Evolutionary conservation across 2,888 invertebrate species (phyloP), one percentile per base, ranked within the genome.

Genomic region (Leptopilina drosophilae): DNA sequence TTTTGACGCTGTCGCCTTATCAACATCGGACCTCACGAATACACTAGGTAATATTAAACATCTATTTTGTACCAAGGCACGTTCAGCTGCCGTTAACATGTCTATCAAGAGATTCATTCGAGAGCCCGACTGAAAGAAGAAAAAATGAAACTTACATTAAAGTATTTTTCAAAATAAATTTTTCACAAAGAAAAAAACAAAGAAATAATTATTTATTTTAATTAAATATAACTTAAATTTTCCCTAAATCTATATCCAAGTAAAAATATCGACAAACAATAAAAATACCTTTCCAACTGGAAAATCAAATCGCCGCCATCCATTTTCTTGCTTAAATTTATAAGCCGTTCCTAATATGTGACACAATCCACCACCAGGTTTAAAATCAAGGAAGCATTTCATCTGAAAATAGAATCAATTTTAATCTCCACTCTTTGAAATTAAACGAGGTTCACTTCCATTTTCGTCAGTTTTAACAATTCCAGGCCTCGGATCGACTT

Each of bases 271-370:
- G 75, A 15, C 49, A 64, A 8, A 42, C 0, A 40, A 26, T 66
- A 14, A 15, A 40, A 62, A 81, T 94, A 95, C 95, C 94, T 95
- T 95, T 93, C 95, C 95, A 92, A 96, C 95, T 92, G 96, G 96
- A 93, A 98, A 96, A 93, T 98, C 98, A 92, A 98, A 98, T 92
- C 98, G 95, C 90, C 98, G 95, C 95, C 97, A 98, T 92, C 97
- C 96, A 93, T 98, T 98, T 92, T 99, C 99, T 92, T 95, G 96
- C 93, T 98, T 98, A 93, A 97, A 98, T 90, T 97, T 97, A 94
- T 96, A 99, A 91, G 98, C 98, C 84, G 98, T 96, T 87, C 97
- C 95, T 86, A 99, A 94, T 91, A 98, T 97, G 87, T 98, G 97
- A 93, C 98, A 98, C 81, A 99, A 93, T 49, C 97, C 96, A 73